These are phyloP conservation scores for Spodoptera litura DNA, from an alignment of 1,140 invertebrate genomes.

Conservation along the genomic window DNA sequence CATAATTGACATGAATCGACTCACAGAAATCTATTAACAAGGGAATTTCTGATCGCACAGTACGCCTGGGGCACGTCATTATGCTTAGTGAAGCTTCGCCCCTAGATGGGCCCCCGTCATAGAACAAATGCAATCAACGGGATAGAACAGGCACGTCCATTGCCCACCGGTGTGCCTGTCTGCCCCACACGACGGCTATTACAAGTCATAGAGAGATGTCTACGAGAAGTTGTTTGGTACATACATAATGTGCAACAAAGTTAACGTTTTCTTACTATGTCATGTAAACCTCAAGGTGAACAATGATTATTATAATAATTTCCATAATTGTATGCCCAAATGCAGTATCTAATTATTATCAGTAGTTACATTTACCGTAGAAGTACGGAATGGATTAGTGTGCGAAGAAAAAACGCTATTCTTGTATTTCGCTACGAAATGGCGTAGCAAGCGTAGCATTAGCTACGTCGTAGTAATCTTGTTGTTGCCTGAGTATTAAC, in stretches of 20 bases:
- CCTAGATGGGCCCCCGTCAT: conserved; percentile 43
- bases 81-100: conserved; percentile 14
- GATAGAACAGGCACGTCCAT: conserved; percentile 39
- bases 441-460: no score
- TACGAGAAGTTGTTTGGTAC: conserved; percentile 29
- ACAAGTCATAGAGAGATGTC: conserved; percentile 38
- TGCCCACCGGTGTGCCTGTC: conserved; percentile 35
- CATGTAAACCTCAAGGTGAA: no score
- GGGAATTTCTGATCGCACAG: conserved; percentile 37
- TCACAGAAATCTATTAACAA: conserved; percentile 44
- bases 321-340: no score
- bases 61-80: conserved; percentile 35
- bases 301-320: no score
- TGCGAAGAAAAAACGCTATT: no score
- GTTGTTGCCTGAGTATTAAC: no score
- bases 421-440: no score
- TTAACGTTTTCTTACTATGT: no score
- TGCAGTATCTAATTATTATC: no score
- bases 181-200: conserved; percentile 27
- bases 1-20: conserved; percentile 40
- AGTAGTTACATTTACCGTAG: no score
- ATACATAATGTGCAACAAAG: conserved; percentile 7
- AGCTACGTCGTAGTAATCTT: no score
- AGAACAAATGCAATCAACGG: conserved; percentile 49
- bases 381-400: no score